These are phyloP conservation scores for Cephus sareptanus DNA, from an alignment of 2,888 invertebrate genomes.

Conservation along the genomic window DNA sequence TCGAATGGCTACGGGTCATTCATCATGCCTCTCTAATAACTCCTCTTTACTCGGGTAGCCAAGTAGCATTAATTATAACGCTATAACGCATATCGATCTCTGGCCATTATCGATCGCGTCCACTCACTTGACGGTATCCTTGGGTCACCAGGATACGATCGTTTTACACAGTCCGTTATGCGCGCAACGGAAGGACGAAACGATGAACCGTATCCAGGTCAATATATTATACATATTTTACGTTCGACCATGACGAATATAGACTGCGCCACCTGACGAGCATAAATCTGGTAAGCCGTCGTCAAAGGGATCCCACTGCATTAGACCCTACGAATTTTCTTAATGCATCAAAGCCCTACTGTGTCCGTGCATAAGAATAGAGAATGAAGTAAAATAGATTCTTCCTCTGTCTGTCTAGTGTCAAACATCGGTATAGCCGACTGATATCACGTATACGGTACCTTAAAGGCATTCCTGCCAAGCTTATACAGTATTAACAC, in stretches of 20 bases:
- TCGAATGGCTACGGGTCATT: constrained; percentile 34
- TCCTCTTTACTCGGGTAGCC: constrained; percentile 39
- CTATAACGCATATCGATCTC: background rate
- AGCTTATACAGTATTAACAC: background rate
- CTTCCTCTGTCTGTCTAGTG: background rate
- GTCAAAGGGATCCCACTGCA: background rate
- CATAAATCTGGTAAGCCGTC: background rate
- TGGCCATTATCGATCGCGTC: background rate
- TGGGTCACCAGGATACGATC: background rate
- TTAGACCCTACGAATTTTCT: background rate
- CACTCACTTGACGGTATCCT: background rate
- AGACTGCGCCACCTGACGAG: background rate
- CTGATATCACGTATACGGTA: background rate
- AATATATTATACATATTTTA: background rate
- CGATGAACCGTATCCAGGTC: background rate
- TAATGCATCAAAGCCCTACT: background rate
- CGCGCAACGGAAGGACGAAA: background rate
- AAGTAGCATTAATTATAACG: constrained; percentile 46
- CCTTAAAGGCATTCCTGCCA: background rate
- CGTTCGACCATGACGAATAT: background rate
- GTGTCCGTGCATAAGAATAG: background rate
- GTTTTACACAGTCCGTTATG: background rate
- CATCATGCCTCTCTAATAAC: constrained; percentile 56
- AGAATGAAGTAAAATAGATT: background rate
- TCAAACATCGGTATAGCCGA: background rate